Base-by-base conservation (phyloP, 2,888 invertebrate genomes). In the Trichacis sp. region DNA sequence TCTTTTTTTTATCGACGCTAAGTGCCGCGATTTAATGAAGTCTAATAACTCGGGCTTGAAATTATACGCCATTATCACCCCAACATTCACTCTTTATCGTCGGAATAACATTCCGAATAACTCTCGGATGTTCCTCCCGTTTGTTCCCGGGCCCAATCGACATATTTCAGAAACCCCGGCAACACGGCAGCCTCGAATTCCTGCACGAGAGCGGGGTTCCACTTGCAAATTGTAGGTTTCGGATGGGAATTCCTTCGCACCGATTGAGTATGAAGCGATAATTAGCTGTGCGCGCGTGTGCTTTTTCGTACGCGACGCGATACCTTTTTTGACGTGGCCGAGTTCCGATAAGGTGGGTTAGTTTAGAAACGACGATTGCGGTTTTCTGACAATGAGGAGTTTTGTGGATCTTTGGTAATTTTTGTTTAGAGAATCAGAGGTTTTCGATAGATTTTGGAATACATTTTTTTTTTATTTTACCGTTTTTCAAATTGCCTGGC, bases 91-190 rank as follows among this genome's bases (percentile, higher is more conserved):
- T 38, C 52, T 30, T 20, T 56, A 52, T 56, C 55, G 8, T 64
- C 50, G 38, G 47, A 17, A 45, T 64, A 58, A 58, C 54, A 64
- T 57, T 64, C 58, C 58, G 58, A 64, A 64, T 64, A 54, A 64
- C 20, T 42, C 20, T 58, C 47, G 30, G 43, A 40, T n/a, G n/a
- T n/a, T n/a, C n/a, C 49, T 55, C 19, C 18, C 17, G 19, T 46
- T 42, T 54, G 30, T 61, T 51, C 24, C 14, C 9, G n/a, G 18
- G 9, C 12, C 47, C 47, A 42, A 52, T 59, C 48, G 20, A 43
- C 30, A 19, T 45, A 53, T 42, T 45, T 29, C 48, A 43, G 30
- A n/a, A 42, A 36, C 29, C 1, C 14, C 47, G 14, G 53, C 53
- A 55, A 30, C 20, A 43, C 52, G 52, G 52, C 40, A 49, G 48